Evolutionary conservation across 2,888 invertebrate genomes (phyloP).

Genomic region (Megastigmus dorsalis): DNA sequence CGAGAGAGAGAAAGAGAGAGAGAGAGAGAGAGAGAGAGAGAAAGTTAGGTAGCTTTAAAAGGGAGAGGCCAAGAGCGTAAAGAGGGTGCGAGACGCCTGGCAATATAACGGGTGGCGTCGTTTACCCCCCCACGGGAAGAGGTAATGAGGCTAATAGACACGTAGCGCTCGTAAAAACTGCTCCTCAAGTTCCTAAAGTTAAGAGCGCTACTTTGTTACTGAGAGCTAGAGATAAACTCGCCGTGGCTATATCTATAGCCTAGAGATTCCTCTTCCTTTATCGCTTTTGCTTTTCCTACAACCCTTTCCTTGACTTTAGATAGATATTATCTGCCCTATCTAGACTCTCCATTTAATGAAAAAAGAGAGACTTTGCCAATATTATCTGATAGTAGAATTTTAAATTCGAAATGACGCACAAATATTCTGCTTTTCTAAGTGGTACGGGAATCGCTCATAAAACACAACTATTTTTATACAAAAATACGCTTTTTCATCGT

Average conservation of each 20-base stretch:
- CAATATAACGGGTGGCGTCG: slow-evolving; percentile 64
- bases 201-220: slow-evolving; percentile 53
- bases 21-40: slow-evolving; percentile 29
- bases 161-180: slow-evolving; percentile 70
- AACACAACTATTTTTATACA: too few species aligned
- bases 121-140: slow-evolving; percentile 58
- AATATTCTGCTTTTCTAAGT: too few species aligned
- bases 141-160: slow-evolving; percentile 72
- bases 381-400: too few species aligned
- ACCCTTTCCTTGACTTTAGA: too few species aligned
- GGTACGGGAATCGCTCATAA: too few species aligned
- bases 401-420: too few species aligned
- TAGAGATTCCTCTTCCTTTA: slow-evolving; percentile 28
- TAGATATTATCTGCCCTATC: too few species aligned
- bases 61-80: neutral
- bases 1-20: neutral
- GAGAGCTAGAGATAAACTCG: neutral
- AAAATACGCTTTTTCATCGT: too few species aligned
- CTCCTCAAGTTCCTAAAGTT: slow-evolving; percentile 64
- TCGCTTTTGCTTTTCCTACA: neutral
- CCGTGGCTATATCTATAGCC: slow-evolving; percentile 12
- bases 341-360: too few species aligned
- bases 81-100: slow-evolving; percentile 54
- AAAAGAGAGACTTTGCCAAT: too few species aligned
- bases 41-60: too few species aligned